Base-by-base conservation (phyloP, 2,888 invertebrate species). In the Athetis lepigone region DNA sequence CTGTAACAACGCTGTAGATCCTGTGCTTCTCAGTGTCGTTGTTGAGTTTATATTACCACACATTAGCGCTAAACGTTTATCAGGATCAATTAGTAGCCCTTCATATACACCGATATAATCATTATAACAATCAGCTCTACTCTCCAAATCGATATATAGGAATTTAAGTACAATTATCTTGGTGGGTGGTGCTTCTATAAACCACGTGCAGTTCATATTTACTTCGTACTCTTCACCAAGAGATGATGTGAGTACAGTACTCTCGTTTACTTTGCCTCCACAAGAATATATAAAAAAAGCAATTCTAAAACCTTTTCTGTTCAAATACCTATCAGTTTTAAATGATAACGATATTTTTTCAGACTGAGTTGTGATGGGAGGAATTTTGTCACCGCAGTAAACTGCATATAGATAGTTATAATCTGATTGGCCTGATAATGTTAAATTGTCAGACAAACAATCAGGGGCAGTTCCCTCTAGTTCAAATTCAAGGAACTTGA, bases 131-230 rank as follows among this genome's bases (percentile, higher is more conserved):
- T 88, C 80, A 0, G 50, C 16, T 42, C 83, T 88, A 29, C 87
- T 85, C 82, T 96, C 96, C 70, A 97, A 78, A 43, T 95, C 93
- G 63, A 97, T 95, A 51, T 94, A 92, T 40, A 94, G 88, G 77
- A 97, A 96, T 90, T 95, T 96, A n/a, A 98, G 80, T 8, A 96
- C 90, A 8, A 97, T 95, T 43, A 95, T 94, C 87, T 97, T 96
- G 67, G 95, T 95, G 19, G 83, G 75, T 1, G 97, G 97, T 1
- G 98, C 98, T 55, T 95, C 95, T 52, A 98, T 96, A 59, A 95
- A 88, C 98, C 98, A 99, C 0, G 95, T 92, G 87, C 98, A 98
- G 77, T 96, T 96, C 77, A 96, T 87, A 71, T 95, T 90, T 23
- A 91, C 90, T 36, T 94, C 93, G 75, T 96, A 96, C 23, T 85